Conservation (phyloP, 2,797 vertebrate species). For the Chelon labrosus region DNA sequence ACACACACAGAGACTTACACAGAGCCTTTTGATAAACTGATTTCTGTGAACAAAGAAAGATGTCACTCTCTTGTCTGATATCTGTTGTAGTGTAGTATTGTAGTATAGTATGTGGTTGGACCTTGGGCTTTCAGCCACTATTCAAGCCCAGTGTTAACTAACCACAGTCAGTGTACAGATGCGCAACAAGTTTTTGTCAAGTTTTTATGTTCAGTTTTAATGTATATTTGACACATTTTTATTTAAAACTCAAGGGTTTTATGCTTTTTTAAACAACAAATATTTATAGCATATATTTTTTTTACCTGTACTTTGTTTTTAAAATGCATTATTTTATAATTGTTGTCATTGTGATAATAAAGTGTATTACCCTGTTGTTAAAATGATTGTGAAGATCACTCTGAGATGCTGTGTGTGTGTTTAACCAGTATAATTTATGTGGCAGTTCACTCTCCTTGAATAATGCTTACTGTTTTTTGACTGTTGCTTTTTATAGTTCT, state of each 20-base stretch:
- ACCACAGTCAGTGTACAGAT: not conserved
- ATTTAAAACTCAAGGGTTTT: conserved; percentile 3
- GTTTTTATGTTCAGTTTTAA: not conserved
- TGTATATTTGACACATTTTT: not conserved
- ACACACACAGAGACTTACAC: not conserved
- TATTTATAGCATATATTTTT: conserved; percentile 8
- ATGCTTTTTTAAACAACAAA: not conserved
- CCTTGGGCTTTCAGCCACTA: not conserved
- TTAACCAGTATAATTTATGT: not conserved
- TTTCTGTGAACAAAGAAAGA: conserved; percentile 20
- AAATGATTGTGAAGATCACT: conserved; percentile 1
- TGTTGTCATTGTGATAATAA: conserved; percentile 19
- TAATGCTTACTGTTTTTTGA: not conserved
- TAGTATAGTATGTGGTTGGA: not conserved
- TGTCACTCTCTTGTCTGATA: conserved; percentile 1
- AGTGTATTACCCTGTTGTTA: conserved; percentile 4
- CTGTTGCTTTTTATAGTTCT: not conserved
- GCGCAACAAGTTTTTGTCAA: not conserved
- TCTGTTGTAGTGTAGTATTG: not conserved
- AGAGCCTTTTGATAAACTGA: conserved; percentile 8
- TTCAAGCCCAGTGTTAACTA: not conserved
- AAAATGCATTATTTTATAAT: not conserved
- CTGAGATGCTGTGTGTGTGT: not conserved
- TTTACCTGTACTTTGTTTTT: not conserved
- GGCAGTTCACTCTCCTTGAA: not conserved